A percentile compares a stretch with the other conserved stretches of the same genome.
phyloP scores from a whole-genome alignment of 2,797 vertebrate genomes.

The Ctenosaura bakeri region DNA sequence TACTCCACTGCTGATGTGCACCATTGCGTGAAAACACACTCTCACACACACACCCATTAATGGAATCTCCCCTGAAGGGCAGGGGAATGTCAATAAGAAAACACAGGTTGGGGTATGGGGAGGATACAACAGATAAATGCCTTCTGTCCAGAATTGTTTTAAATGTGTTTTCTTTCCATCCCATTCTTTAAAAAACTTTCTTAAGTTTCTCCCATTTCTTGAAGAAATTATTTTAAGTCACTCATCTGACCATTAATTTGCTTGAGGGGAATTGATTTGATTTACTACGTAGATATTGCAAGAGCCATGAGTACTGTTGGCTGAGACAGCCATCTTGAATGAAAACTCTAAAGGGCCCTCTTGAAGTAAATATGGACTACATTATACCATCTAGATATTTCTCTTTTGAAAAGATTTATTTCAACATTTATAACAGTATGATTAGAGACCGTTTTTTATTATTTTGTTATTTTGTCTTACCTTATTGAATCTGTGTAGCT shows the following conservation, averaged over 20 bases:
- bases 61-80: not conserved
- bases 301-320: not conserved
- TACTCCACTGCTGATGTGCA: not conserved
- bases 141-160: not conserved
- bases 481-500: not conserved
- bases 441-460: not conserved
- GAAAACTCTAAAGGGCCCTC: conserved; percentile 20
- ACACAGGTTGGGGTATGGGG: no score
- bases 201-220: not conserved
- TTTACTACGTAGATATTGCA: not conserved
- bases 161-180: not conserved
- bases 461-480: not conserved
- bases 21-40: not conserved
- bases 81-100: not conserved
- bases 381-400: not conserved
- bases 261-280: conserved; percentile 35
- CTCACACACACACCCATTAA: not conserved
- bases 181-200: not conserved
- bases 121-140: not conserved
- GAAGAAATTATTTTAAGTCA: not conserved
- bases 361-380: conserved; percentile 15
- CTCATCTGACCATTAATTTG: not conserved
- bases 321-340: conserved; percentile 15
- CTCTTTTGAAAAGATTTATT: not conserved
- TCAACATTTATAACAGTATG: not conserved